Evolutionary conservation across 2,113 vertebrate genomes (phyloP).

Genomic region (Galbula dea): DNA sequence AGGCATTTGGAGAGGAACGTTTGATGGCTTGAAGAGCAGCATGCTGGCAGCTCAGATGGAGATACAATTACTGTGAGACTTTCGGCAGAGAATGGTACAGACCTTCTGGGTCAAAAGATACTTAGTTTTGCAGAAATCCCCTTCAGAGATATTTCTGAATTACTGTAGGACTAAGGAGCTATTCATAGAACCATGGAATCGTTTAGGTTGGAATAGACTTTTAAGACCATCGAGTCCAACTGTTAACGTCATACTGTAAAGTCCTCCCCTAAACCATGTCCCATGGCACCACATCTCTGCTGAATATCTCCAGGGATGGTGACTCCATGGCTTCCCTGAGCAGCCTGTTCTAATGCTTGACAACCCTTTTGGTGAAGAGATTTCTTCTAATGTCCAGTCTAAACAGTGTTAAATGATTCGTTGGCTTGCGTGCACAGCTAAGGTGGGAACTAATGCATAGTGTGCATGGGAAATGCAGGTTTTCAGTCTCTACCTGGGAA

Average conservation of each 20-base stretch:
- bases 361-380: background rate
- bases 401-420: background rate
- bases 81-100: background rate
- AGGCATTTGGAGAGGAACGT: background rate
- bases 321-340: background rate
- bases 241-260: background rate
- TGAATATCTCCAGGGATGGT: background rate
- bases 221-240: background rate
- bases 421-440: background rate
- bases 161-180: background rate
- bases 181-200: background rate
- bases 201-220: background rate
- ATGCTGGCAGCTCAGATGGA: background rate
- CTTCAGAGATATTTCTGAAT: background rate
- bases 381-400: no score
- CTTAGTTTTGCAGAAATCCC: background rate
- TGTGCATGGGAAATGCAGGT: background rate
- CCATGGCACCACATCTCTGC: background rate
- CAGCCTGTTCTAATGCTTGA: background rate
- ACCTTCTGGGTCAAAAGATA: background rate
- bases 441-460: background rate
- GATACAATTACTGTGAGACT: background rate
- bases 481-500: background rate
- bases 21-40: background rate
- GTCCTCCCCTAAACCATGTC: background rate